These are phyloP conservation scores for Spatulosminthurus flaviceps DNA, from an alignment of 2,888 invertebrate species.

Conservation along the genomic window DNA sequence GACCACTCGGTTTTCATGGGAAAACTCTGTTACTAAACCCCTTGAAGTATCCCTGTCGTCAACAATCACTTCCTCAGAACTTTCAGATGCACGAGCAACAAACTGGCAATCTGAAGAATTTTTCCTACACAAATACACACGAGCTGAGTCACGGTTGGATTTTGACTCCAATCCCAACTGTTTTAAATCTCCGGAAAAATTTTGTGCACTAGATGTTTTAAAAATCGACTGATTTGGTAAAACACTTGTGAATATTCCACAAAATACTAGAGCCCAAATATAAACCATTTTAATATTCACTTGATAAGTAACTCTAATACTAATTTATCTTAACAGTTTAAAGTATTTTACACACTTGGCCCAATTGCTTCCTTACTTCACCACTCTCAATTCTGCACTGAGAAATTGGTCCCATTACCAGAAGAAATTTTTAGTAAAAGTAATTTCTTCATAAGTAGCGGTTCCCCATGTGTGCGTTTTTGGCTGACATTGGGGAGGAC, in stretches of 20 bases:
- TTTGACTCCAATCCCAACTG: background rate
- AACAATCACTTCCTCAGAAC: background rate
- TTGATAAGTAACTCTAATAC: too few species aligned
- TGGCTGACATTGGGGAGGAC: background rate
- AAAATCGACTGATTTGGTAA: background rate
- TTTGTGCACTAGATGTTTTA: background rate
- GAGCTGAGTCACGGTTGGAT: background rate
- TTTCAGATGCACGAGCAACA: background rate
- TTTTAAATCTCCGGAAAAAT: background rate
- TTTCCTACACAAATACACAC: conserved; percentile 43
- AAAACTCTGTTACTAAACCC: conserved; percentile 27
- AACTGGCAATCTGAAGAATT: conserved; percentile 46
- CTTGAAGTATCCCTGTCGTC: background rate
- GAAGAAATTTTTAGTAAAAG: too few species aligned
- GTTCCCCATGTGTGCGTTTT: too few species aligned
- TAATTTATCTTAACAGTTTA: too few species aligned
- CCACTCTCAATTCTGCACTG: too few species aligned
- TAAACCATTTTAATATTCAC: too few species aligned
- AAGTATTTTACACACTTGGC: too few species aligned
- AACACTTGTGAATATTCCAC: too few species aligned
- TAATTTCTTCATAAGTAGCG: too few species aligned
- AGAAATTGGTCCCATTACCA: too few species aligned
- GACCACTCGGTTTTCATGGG: conserved; percentile 25
- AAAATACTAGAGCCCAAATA: too few species aligned
- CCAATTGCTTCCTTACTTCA: too few species aligned